phyloP scores from a whole-genome alignment of 2,888 invertebrate species.

The Drosophila gaucha region DNA sequence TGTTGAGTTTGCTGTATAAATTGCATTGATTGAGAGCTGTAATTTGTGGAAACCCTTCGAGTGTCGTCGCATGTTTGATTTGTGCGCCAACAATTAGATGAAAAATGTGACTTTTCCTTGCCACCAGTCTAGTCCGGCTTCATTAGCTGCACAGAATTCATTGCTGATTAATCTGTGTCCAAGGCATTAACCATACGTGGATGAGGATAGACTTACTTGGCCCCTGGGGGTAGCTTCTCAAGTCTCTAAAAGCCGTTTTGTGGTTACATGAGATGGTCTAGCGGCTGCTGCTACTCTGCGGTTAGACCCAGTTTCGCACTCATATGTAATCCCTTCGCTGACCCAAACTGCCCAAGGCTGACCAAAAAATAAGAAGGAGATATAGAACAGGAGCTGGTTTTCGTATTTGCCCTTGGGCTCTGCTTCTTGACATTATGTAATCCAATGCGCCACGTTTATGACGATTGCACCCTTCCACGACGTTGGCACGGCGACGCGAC shows the following conservation, averaged over 20 bases:
- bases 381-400: neutral
- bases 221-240: constrained; percentile 20
- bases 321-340: constrained; percentile 54
- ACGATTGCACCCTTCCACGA: constrained; percentile 33
- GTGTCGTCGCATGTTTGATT: constrained; percentile 15
- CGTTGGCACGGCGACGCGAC: constrained; percentile 44
- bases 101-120: constrained; percentile 10
- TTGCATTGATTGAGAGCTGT: constrained; percentile 70
- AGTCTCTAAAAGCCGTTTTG: constrained; percentile 62
- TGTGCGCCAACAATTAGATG: constrained; percentile 51
- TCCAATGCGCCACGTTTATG: constrained; percentile 58
- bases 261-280: constrained; percentile 48
- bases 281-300: constrained; percentile 37
- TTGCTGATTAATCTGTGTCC: constrained; percentile 77
- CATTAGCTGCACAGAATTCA: constrained; percentile 46
- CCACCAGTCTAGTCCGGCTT: constrained; percentile 8
- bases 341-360: constrained; percentile 60
- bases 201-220: constrained; percentile 1
- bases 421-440: constrained; percentile 55
- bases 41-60: constrained; percentile 64
- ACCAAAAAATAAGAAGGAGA: constrained; percentile 8
- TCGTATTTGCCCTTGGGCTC: constrained; percentile 10
- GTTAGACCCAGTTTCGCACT: constrained; percentile 50
- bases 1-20: constrained; percentile 45
- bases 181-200: constrained; percentile 64